Evolutionary conservation across 2,797 vertebrate genomes (phyloP).

Genomic region (Sebastes umbrosus): DNA sequence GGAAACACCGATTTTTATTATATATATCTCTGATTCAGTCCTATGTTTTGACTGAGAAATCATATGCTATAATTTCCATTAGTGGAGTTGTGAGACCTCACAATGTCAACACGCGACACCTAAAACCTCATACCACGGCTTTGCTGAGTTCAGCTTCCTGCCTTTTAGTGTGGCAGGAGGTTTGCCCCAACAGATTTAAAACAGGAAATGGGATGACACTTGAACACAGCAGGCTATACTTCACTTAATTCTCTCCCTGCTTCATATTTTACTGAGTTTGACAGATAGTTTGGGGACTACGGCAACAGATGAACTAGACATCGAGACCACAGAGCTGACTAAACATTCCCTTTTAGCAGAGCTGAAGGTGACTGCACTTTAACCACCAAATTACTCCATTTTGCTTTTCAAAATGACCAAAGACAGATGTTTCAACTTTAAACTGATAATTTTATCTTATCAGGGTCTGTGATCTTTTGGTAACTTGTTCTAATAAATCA

Average conservation of each 20-base stretch:
- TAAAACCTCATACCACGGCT: constrained; percentile 29
- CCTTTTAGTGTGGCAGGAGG: constrained; percentile 1
- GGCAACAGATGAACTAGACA: constrained; percentile 26
- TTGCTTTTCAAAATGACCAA: constrained; percentile 72
- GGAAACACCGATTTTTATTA: constrained; percentile 45
- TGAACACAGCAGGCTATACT: constrained; percentile 2
- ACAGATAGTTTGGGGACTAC: constrained; percentile 36
- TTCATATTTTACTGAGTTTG: constrained; percentile 9
- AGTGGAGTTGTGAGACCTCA: constrained; percentile 34
- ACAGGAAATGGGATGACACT: constrained; percentile 11
- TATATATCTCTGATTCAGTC: constrained; percentile 47
- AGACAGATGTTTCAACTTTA: constrained; percentile 60
- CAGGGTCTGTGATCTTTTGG: constrained; percentile 31
- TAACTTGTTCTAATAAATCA: constrained; percentile 17
- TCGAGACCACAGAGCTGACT: constrained; percentile 48
- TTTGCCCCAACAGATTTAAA: constrained; percentile 19
- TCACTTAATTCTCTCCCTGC: constrained; percentile 1
- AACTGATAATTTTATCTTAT: constrained; percentile 40
- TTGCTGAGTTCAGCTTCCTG: constrained; percentile 25
- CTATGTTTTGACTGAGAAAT: constrained; percentile 40
- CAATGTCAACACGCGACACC: constrained; percentile 8
- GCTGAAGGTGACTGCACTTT: constrained; percentile 73
- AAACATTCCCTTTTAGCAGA: constrained; percentile 61
- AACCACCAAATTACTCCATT: constrained; percentile 49
- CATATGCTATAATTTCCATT: constrained; percentile 24